Evolutionary conservation across 2,888 invertebrate species (phyloP), one percentile per base, ranked within the genome.

Genomic region (Phania funesta): DNA sequence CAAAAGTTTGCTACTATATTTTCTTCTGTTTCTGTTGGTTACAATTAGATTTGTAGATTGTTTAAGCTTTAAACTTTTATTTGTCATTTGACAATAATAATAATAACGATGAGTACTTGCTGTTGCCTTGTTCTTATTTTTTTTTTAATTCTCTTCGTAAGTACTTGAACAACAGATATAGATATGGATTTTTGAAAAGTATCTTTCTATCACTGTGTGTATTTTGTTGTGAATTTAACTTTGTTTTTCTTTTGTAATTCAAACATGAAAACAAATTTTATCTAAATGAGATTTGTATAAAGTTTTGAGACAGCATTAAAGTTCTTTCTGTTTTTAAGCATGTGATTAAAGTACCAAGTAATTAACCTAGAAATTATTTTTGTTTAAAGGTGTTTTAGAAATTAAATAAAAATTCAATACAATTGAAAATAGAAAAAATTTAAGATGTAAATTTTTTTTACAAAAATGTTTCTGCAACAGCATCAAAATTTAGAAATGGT

Each of bases 31-130:
- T 48, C 35, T 71, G 35, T 68, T 67, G 79, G 82, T 60, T 75
- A 79, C 78, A 82, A 82, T 82, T 82, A 82, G 82, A 82, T 82
- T 82, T 82, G 70, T 29, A 78, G 82, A 82, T 82, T 82, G 78
- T 74, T 82, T 82, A 74, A 82, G 82, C 79, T 82, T 78, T 74
- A 74, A 82, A 82, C 67, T 82, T 82, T 82, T 79, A 78, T 75
- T 82, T 82, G 78, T 74, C 78, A 68, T 65, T 82, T 82, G 79
- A 79, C 82, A 82, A 78, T 78, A 82, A 78, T 77, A 81, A 81
- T 62, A 67, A 81, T 64, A 35, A 76, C 70, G 68, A 80, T 50
- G 70, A 70, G 54, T 41, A 54, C 54, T 77, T 56, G 52, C 50
- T 65, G 50, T 58, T 35, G 38, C 35, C 9, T 54, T 44, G 35